Conservation (phyloP, 2,888 invertebrate species). For the Aelia acuminata region DNA sequence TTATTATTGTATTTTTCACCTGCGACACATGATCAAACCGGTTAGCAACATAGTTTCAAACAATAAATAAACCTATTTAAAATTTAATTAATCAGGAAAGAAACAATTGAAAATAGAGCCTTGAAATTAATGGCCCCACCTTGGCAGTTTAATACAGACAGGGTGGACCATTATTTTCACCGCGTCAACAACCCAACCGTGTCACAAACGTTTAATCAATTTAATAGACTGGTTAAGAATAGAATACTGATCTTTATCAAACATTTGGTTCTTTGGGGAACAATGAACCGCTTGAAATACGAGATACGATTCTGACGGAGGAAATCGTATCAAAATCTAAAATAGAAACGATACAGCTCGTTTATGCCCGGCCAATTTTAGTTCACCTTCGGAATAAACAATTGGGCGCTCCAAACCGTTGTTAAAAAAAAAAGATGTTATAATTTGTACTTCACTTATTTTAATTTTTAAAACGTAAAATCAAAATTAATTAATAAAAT, state of each 20-base stretch:
- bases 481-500: too few relatives aligned
- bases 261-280: conserved; percentile 62
- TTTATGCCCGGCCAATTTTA: conserved; percentile 47
- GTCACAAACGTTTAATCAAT: neutral
- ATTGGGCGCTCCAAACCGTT: neutral
- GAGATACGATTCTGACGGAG: conserved; percentile 28
- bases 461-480: neutral
- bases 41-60: neutral
- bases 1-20: neutral
- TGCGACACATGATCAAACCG: neutral
- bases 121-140: neutral
- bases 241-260: conserved; percentile 4
- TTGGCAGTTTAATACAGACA: neutral
- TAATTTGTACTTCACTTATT: neutral
- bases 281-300: conserved; percentile 49
- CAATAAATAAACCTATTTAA: conserved; percentile 42
- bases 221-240: conserved; percentile 29
- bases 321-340: conserved; percentile 27
- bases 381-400: conserved; percentile 28
- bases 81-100: conserved; percentile 31
- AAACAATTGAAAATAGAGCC: conserved; percentile 32
- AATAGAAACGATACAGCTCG: conserved; percentile 44
- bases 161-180: conserved; percentile 16
- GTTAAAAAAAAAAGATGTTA: neutral
- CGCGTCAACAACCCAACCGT: neutral